Conservation (phyloP, 2,797 vertebrate genomes). For the Liparis tanakae region DNA sequence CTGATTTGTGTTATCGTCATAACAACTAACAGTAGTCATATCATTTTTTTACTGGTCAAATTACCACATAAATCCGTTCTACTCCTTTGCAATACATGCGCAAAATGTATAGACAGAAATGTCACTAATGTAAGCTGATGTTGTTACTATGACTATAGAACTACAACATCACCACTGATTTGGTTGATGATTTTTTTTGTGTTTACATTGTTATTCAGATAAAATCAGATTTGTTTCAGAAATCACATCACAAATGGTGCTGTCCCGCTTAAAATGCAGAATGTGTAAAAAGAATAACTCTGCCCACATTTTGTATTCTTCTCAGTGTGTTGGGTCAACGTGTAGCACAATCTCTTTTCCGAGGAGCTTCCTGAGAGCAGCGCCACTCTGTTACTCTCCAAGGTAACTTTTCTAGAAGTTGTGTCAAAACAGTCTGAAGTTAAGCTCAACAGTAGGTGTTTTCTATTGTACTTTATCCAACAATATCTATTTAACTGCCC, state of each 20-base stretch:
- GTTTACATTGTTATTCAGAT: not conserved
- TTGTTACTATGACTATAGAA: not conserved
- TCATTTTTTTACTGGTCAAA: not conserved
- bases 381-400: conserved; percentile 1
- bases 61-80: not conserved
- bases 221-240: not conserved
- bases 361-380: not conserved
- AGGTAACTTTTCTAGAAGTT: conserved; percentile 44
- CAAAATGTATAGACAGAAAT: not conserved
- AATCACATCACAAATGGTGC: not conserved
- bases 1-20: not conserved
- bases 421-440: conserved; percentile 17
- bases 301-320: not conserved
- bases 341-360: not conserved
- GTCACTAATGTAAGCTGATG: not conserved
- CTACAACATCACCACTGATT: not conserved
- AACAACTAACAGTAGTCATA: not conserved
- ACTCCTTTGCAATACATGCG: not conserved
- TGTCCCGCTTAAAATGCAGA: not conserved
- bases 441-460: conserved; percentile 38
- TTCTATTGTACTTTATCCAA: conserved; percentile 68
- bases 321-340: not conserved
- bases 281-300: not conserved
- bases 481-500: conserved; percentile 70
- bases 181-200: not conserved